Evolutionary conservation across 2,888 invertebrate species (phyloP).

Genomic region (Terebella lapidaria): DNA sequence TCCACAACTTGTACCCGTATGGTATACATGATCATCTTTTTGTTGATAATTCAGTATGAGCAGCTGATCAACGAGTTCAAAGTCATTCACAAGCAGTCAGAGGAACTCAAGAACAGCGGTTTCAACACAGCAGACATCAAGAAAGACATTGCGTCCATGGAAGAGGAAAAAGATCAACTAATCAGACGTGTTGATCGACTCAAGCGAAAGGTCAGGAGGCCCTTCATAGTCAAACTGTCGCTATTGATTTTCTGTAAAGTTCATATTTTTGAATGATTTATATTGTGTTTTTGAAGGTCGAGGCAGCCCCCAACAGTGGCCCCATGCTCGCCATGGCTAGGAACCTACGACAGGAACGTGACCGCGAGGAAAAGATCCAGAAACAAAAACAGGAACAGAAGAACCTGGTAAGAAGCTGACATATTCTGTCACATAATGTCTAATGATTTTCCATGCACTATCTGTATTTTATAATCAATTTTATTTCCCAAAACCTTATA

Average conservation of each 20-base stretch:
- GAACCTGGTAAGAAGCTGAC: conserved; percentile 52
- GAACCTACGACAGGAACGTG: conserved; percentile 60
- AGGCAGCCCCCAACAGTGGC: conserved; percentile 65
- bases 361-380: conserved; percentile 60
- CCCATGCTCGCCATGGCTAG: conserved; percentile 61
- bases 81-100: conserved; percentile 68
- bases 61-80: conserved; percentile 76
- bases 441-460: no score
- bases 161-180: conserved; percentile 76
- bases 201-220: conserved; percentile 55
- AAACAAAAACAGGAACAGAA: conserved; percentile 61
- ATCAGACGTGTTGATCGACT: conserved; percentile 60
- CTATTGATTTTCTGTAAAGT: not conserved
- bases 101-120: conserved; percentile 61
- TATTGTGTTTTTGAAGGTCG: conserved; percentile 56
- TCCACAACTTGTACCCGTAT: no score
- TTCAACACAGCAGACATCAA: conserved; percentile 75
- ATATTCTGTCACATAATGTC: no score
- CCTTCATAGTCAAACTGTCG: not conserved
- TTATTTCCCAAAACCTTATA: no score
- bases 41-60: conserved; percentile 64
- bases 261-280: not conserved
- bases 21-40: no score
- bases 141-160: conserved; percentile 79
- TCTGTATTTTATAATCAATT: no score